Percentiles rank a stretch among this genome's conserved stretches.
These are phyloP conservation scores for Limnephilus marmoratus DNA, from an alignment of 2,888 invertebrate species.

Conservation along the genomic window DNA sequence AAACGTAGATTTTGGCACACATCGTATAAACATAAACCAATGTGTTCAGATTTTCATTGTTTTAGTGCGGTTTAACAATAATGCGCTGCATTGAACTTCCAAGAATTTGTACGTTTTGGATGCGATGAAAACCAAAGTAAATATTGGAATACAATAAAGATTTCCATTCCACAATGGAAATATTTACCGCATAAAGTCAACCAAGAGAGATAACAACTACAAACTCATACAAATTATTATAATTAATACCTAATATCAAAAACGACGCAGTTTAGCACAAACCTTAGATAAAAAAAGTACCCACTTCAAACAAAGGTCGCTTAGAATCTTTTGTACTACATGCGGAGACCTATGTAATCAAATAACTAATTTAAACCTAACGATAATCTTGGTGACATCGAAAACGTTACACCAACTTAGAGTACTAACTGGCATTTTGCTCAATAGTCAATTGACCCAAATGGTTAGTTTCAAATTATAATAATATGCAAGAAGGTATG, in stretches of 20 bases:
- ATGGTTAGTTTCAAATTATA: neutral
- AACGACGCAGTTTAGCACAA: neutral
- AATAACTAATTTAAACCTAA: neutral
- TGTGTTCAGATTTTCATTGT: neutral
- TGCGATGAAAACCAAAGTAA: constrained; percentile 14
- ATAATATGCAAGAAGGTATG: neutral
- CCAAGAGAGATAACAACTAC: neutral
- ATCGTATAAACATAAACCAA: neutral
- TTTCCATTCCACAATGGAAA: constrained; percentile 8
- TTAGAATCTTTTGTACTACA: neutral
- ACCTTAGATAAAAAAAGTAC: neutral
- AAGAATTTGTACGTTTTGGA: neutral
- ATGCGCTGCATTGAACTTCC: neutral
- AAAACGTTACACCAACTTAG: neutral
- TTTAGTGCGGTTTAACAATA: neutral
- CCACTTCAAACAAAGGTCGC: neutral
- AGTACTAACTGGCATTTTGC: neutral
- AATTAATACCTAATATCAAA: neutral
- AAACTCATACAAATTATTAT: neutral
- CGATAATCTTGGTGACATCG: neutral
- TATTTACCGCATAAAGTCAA: constrained; percentile 17
- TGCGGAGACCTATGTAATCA: neutral
- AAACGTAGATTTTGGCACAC: neutral
- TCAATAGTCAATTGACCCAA: neutral
- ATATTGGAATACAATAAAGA: constrained; percentile 27